A percentile compares a stretch with the other conserved stretches of the same genome.
Conservation (phyloP, 1,140 invertebrate genomes). For the Bombus superbus region DNA sequence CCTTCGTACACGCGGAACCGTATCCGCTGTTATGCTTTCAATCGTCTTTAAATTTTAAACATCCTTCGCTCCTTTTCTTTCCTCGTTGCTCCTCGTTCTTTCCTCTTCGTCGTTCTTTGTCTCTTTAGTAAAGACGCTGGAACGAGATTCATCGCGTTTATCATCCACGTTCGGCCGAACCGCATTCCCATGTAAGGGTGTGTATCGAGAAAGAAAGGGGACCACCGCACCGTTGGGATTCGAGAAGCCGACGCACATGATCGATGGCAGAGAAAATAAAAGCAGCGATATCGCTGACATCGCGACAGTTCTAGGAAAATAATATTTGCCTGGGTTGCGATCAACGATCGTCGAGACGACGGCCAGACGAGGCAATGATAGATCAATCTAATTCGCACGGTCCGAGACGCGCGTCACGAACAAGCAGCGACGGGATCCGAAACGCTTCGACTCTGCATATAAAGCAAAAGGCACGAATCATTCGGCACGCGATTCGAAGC, state of each 20-base stretch:
- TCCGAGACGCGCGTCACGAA: constrained; percentile 71
- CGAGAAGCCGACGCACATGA: background rate
- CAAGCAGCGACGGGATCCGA: background rate
- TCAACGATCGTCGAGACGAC: constrained; percentile 79
- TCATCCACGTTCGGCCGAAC: background rate
- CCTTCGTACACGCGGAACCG: too few species aligned
- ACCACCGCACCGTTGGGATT: background rate
- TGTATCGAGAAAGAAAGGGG: background rate
- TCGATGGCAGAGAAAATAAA: constrained; percentile 42
- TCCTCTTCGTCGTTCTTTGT: background rate
- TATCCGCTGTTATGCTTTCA: too few species aligned
- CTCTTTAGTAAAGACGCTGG: background rate
- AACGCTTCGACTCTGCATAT: too few species aligned
- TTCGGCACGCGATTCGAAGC: too few species aligned
- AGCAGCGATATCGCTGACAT: constrained; percentile 24
- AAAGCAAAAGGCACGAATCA: too few species aligned
- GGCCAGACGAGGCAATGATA: constrained; percentile 80
- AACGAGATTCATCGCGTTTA: background rate
- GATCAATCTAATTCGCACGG: constrained; percentile 81
- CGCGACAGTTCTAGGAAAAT: constrained; percentile 74
- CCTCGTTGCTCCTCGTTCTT: background rate
- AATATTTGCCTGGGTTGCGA: constrained; percentile 72
- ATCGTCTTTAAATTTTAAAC: background rate
- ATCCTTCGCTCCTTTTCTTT: background rate
- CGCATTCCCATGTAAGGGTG: background rate